These are phyloP conservation scores for Stylophora pistillata DNA, from an alignment of 64 coral and sea anemone species.

Conservation along the genomic window DNA sequence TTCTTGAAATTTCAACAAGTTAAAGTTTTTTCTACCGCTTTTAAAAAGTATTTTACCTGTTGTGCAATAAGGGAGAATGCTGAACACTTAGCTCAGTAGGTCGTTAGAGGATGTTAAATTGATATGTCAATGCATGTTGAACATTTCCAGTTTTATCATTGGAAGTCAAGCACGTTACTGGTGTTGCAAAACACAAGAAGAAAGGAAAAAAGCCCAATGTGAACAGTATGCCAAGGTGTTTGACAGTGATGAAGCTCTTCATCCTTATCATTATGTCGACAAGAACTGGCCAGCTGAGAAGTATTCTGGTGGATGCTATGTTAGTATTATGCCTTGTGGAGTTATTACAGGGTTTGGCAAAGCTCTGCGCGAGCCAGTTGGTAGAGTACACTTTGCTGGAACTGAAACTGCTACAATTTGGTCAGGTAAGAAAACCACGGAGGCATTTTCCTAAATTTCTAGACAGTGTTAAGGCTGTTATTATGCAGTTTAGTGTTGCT, in stretches of 20 bases:
- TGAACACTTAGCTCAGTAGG: too few relatives aligned
- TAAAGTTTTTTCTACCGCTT: too few relatives aligned
- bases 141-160: conserved; percentile 68
- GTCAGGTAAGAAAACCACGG: conserved; percentile 66
- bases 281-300: conserved; percentile 99
- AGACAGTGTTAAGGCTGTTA: too few relatives aligned
- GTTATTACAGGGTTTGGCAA: conserved; percentile 80
- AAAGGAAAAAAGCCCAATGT: conserved; percentile 86
- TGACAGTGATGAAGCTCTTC: conserved; percentile 76
- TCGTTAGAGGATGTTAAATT: too few relatives aligned
- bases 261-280: conserved; percentile 88
- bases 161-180: conserved; percentile 82
- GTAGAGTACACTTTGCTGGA: conserved; percentile 89
- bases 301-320: conserved; percentile 97
- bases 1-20: too few relatives aligned
- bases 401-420: conserved; percentile 95
- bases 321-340: conserved; percentile 76
- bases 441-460: not conserved
- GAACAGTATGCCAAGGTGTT: conserved; percentile 93
- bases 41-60: too few relatives aligned
- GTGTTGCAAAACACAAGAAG: conserved; percentile 89
- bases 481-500: too few relatives aligned
- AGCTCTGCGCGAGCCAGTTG: conserved; percentile 62
- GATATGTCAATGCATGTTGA: not conserved
- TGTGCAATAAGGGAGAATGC: too few relatives aligned